Percentiles rank a stretch among this genome's conserved stretches.
phyloP scores from a whole-genome alignment of 2,888 invertebrate species.

The Epinotia brunnichana region DNA sequence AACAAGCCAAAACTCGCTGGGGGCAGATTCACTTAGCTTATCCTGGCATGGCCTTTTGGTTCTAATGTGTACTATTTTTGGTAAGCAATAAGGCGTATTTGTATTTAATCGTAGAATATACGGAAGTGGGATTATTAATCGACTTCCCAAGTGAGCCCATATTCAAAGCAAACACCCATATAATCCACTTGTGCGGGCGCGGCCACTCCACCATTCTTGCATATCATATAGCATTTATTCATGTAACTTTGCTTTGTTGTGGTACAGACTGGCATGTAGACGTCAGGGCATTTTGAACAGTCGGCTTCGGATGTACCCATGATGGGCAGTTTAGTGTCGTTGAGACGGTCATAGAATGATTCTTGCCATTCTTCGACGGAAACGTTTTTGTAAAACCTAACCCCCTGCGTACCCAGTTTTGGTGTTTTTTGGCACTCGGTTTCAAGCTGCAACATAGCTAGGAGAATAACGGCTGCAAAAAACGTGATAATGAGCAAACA shows the following conservation, averaged over 20 bases:
- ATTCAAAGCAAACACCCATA: not conserved
- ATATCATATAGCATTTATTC: constrained; percentile 10
- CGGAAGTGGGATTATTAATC: not conserved
- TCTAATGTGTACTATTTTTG: too few relatives aligned
- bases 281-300: not conserved
- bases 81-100: too few relatives aligned
- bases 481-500: not conserved
- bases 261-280: constrained; percentile 6
- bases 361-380: not conserved
- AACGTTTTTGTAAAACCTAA: not conserved
- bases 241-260: not conserved
- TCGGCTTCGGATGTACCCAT: not conserved
- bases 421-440: not conserved
- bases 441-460: not conserved
- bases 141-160: not conserved
- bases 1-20: too few relatives aligned
- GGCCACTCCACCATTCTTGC: not conserved
- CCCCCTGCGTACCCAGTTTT: not conserved
- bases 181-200: not conserved
- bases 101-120: too few relatives aligned
- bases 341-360: not conserved
- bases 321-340: not conserved
- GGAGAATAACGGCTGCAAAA: not conserved
- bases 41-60: too few relatives aligned
- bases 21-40: too few relatives aligned